These are phyloP conservation scores for Catostomus latipinnis DNA, from an alignment of 2,797 vertebrate genomes.

Conservation along the genomic window DNA sequence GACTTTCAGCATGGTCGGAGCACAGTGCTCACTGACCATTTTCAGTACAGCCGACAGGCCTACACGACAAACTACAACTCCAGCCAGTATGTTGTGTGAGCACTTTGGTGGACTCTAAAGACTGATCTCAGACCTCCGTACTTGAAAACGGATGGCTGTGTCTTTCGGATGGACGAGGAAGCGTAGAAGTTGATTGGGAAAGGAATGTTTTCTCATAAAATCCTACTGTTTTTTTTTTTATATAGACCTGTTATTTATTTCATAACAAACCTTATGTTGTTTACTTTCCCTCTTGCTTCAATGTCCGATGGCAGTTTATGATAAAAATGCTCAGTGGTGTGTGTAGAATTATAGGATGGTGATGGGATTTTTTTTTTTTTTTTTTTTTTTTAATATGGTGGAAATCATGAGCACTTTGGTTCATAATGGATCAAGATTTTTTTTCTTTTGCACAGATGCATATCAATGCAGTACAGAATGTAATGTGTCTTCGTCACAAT, in stretches of 20 bases:
- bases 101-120: conserved; percentile 21
- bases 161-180: conserved; percentile 43
- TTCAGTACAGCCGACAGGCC: conserved; percentile 88
- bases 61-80: conserved; percentile 79
- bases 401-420: conserved; percentile 5
- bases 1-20: conserved; percentile 84
- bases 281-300: conserved; percentile 48
- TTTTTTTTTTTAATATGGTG: background rate
- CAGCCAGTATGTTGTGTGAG: conserved; percentile 91
- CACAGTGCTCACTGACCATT: conserved; percentile 87
- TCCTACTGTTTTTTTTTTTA: conserved; percentile 2
- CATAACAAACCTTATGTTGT: conserved; percentile 45
- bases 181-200: background rate
- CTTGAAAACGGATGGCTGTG: conserved; percentile 52
- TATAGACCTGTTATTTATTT: conserved; percentile 36
- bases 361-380: background rate
- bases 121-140: conserved; percentile 43
- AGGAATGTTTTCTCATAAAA: conserved; percentile 15
- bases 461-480: conserved; percentile 32
- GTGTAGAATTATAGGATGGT: background rate
- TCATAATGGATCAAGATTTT: background rate
- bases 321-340: background rate
- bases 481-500: background rate
- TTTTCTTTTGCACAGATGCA: conserved; percentile 24
- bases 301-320: conserved; percentile 17